Evolutionary conservation across 2,797 vertebrate genomes (phyloP), one percentile per base, ranked within the genome.

Genomic region (Benthosema pterotum): DNA sequence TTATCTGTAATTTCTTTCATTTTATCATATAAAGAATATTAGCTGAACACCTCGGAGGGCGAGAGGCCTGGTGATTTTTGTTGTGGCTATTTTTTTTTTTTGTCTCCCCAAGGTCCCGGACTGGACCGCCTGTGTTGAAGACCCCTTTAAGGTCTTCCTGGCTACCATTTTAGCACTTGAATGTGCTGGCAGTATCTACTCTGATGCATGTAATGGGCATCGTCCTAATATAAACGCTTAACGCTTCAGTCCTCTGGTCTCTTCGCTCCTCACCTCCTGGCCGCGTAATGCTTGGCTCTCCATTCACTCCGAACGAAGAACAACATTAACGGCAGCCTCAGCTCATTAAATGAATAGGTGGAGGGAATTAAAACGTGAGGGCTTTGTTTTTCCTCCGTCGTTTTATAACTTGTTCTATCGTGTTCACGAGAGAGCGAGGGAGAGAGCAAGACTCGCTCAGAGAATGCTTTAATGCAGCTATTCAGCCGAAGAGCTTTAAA

Each of bases 291-390:
- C 63, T 55, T 72, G 32, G 32, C 63, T 32, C 78, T 84, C 71
- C 12, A 38, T 83, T 78, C 66, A 75, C 79, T 86, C 66, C 68
- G 71, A 63, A 57, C 43, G 60, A 59, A n/a, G 60, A 22, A 72
- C 28, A 72, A 55, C 4, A 3, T 72, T 70, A 84, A 79, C 63
- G 45, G 67, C 42, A 58, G 67, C 83, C 83, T 78, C 81, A 75
- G 79, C 75, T 88, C 80, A 82, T 88, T 81, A 77, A 83, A 82
- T 73, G 62, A 87, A 82, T 72, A 70, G 67, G 25, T n/a, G 22
- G 22, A 5, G 68, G 67, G 78, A 77, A 78, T 79, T 73, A 81
- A 83, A 59, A 63, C 54, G 57, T n/a, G 50, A 50, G 52, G 18
- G 49, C n/a, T 45, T 52, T 57, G 62, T 60, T 18, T 5, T 73